Percentiles rank a stretch among this genome's conserved stretches.
These are phyloP conservation scores for Capromys pilorides DNA, from an alignment of 2,797 vertebrate species.

Conservation along the genomic window DNA sequence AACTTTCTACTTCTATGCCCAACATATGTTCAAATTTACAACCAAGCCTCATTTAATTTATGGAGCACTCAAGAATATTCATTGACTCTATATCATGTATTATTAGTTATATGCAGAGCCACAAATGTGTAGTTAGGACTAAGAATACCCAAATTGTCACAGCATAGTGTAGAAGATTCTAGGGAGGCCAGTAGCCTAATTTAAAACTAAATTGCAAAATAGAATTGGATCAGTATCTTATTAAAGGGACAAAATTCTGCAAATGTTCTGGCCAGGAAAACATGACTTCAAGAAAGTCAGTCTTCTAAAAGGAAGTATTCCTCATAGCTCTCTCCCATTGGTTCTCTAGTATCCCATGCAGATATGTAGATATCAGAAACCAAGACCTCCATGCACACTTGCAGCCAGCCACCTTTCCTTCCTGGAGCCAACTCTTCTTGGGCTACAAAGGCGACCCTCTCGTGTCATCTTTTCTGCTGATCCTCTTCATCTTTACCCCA, in stretches of 20 bases:
- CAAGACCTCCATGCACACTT: not conserved
- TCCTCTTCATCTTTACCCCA: not conserved
- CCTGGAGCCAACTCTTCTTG: not conserved
- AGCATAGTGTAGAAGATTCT: slow-evolving; percentile 5
- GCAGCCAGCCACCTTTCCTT: not conserved
- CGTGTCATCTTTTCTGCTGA: not conserved
- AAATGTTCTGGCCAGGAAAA: not conserved
- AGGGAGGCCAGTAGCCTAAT: not conserved
- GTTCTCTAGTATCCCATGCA: not conserved
- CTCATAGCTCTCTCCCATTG: not conserved
- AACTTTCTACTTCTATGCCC: slow-evolving; percentile 8
- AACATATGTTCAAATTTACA: slow-evolving; percentile 19
- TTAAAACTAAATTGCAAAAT: not conserved
- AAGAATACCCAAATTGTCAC: not conserved
- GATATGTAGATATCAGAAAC: not conserved
- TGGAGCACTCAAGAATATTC: slow-evolving; percentile 24
- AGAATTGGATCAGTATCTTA: not conserved
- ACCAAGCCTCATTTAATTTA: not conserved
- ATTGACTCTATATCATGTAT: not conserved
- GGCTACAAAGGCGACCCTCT: not conserved
- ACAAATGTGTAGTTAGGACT: slow-evolving; percentile 16
- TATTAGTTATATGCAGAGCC: slow-evolving; percentile 1
- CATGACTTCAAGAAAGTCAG: not conserved
- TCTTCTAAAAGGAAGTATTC: not conserved
- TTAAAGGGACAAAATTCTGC: not conserved